These are phyloP conservation scores for Hoplostethus atlanticus DNA, from an alignment of 2,797 vertebrate genomes.

Conservation along the genomic window DNA sequence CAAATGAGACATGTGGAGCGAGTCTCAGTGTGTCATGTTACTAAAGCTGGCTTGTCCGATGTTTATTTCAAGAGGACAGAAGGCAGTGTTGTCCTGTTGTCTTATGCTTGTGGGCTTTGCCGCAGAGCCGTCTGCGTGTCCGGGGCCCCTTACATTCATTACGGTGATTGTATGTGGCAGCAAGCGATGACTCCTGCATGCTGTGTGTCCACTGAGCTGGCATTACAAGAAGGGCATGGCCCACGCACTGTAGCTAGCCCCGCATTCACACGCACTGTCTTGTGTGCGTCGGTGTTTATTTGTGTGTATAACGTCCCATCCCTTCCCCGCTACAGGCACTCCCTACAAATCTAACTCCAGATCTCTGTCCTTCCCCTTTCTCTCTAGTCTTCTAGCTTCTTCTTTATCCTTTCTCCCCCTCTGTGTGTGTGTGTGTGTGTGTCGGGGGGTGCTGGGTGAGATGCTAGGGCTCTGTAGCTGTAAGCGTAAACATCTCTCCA, in stretches of 20 bases:
- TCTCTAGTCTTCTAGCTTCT: slow-evolving; percentile 14
- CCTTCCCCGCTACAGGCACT: slow-evolving; percentile 43
- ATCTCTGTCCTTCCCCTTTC: slow-evolving; percentile 26
- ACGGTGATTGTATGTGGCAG: slow-evolving; percentile 76
- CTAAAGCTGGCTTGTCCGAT: slow-evolving; percentile 26
- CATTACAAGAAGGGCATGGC: slow-evolving; percentile 57
- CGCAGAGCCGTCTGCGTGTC: slow-evolving; percentile 38
- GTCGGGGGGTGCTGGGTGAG: slow-evolving; percentile 36
- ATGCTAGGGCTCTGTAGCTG: slow-evolving; percentile 53
- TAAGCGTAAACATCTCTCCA: slow-evolving; percentile 71
- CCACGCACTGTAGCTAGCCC: slow-evolving; percentile 33
- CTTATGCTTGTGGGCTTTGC: slow-evolving; percentile 35
- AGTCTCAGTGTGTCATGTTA: slow-evolving; percentile 7
- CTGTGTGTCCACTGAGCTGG: slow-evolving; percentile 66
- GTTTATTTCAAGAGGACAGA: slow-evolving; percentile 46
- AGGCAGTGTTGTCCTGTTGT: slow-evolving; percentile 42
- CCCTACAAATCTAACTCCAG: slow-evolving; percentile 53
- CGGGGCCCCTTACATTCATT: slow-evolving; percentile 71
- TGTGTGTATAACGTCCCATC: slow-evolving; percentile 23
- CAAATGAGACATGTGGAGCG: not conserved
- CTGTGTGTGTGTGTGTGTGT: slow-evolving; percentile 8
- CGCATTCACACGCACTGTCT: slow-evolving; percentile 33
- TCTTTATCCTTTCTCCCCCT: slow-evolving; percentile 39
- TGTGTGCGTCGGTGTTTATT: slow-evolving; percentile 29
- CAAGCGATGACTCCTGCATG: slow-evolving; percentile 66